Base-by-base conservation (phyloP, 2,797 vertebrate genomes). In the Lepus oiostolus region DNA sequence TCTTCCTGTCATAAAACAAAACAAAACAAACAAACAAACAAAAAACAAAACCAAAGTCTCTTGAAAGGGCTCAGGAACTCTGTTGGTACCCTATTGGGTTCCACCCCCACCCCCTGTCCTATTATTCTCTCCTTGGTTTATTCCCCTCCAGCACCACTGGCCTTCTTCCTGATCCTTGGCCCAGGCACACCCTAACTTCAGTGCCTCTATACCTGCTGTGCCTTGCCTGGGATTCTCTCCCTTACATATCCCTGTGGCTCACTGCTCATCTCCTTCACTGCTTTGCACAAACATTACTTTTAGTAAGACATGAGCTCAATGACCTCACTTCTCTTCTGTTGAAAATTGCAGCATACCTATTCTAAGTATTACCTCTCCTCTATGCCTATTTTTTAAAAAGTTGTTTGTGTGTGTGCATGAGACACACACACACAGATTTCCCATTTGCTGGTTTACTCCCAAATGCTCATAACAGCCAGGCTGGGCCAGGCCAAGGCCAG, bases 271-370 rank as follows among this genome's bases (percentile, higher is more conserved):
- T 91, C 50, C 67, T 85, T 68, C 38, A 8, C 3, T 21, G 82
- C 63, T 94, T 65, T 65, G 24, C 28, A 86, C 52, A 74, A 21
- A 60, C 1, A 11, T 32, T 85, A 52, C 47, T 93, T 60, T 92
- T 58, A 38, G n/a, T 35, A 26, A 88, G n/a, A 35, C 47, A 38
- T 65, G 60, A 77, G 42, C 32, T 62, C 2, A 79, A 50, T 65
- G 65, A 77, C 52, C 32, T 62, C 2, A 79, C 47, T n/a, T 92
- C 26, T 72, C 26, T 63, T 92, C n/a, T 85, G 7, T 47, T 93
- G 74, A 92, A 85, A 86, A 54, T 28, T 9, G 4, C 4, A 76
- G 42, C 21, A 87, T 2, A 0, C 16, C 58, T 17, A 89, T 12
- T 7, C 42, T 71, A 26, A 12, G 26, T 42, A 47, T 13, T 82